Evolutionary conservation across 2,888 invertebrate species (phyloP).

Genomic region (Neoaliturus tenellus): DNA sequence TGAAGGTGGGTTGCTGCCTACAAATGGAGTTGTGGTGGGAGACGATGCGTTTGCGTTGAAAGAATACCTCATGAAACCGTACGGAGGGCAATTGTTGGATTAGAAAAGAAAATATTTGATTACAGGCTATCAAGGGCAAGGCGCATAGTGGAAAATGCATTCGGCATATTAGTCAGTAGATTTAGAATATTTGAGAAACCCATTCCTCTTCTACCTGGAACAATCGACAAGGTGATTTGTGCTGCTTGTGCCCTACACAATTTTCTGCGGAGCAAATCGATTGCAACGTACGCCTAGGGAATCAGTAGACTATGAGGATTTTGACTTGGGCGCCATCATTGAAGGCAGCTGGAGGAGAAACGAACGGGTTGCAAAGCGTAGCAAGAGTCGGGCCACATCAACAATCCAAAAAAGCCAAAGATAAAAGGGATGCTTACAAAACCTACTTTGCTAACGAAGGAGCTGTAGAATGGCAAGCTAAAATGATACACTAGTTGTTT

Average conservation of each 20-base stretch:
- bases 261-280: not conserved
- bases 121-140: constrained; percentile 62
- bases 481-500: constrained; percentile 41
- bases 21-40: constrained; percentile 60
- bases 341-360: constrained; percentile 2
- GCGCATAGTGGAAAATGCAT: constrained; percentile 60
- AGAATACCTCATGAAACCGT: constrained; percentile 65
- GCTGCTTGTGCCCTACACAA: constrained; percentile 50
- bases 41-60: constrained; percentile 66
- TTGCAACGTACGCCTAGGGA: constrained; percentile 24
- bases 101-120: constrained; percentile 59
- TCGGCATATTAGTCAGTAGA: constrained; percentile 64
- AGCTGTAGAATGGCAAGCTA: constrained; percentile 36
- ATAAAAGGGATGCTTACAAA: constrained; percentile 39
- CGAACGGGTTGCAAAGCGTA: not conserved
- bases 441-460: constrained; percentile 35
- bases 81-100: constrained; percentile 54
- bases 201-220: constrained; percentile 61
- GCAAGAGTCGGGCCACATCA: not conserved
- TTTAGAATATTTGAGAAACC: constrained; percentile 63
- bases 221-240: not conserved
- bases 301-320: constrained; percentile 22
- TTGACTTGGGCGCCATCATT: constrained; percentile 4
- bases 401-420: constrained; percentile 29
- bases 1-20: constrained; percentile 21